A percentile compares a stretch with the other conserved stretches of the same genome.
These are phyloP conservation scores for Fulica atra DNA, from an alignment of 2,113 vertebrate species.

Conservation along the genomic window DNA sequence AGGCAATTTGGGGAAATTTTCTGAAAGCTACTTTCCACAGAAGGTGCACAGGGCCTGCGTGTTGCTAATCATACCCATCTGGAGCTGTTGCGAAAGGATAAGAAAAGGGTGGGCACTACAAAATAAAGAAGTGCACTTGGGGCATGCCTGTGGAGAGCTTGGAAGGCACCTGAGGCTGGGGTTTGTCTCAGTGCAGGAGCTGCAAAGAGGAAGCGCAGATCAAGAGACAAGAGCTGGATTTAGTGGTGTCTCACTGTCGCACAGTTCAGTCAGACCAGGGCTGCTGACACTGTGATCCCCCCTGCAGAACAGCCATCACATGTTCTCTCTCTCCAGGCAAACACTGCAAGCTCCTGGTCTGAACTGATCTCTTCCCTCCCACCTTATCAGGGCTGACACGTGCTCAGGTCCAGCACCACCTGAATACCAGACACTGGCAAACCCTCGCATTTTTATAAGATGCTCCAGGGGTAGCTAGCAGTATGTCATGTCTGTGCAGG, in stretches of 20 bases:
- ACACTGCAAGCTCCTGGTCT: background rate
- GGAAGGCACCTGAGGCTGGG: background rate
- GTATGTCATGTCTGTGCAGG: background rate
- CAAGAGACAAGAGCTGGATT: background rate
- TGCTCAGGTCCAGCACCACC: background rate
- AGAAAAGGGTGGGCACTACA: fast-evolving
- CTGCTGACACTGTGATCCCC: background rate
- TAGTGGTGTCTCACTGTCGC: background rate
- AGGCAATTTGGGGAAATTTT: background rate
- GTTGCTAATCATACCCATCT: background rate
- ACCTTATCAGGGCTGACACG: background rate
- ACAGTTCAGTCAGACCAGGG: background rate
- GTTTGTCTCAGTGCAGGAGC: background rate
- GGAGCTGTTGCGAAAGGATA: constrained; percentile 18
- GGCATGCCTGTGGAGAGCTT: background rate
- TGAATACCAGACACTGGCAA: background rate
- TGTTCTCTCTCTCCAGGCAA: fast-evolving
- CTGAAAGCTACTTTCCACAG: constrained; percentile 13
- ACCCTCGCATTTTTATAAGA: background rate
- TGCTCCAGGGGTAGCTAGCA: background rate
- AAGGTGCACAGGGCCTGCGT: background rate
- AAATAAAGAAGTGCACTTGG: background rate
- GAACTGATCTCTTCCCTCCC: background rate
- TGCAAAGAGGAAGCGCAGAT: background rate
- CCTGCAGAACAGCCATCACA: background rate